phyloP scores from a whole-genome alignment of 2,888 invertebrate species.

The Macaria notata region DNA sequence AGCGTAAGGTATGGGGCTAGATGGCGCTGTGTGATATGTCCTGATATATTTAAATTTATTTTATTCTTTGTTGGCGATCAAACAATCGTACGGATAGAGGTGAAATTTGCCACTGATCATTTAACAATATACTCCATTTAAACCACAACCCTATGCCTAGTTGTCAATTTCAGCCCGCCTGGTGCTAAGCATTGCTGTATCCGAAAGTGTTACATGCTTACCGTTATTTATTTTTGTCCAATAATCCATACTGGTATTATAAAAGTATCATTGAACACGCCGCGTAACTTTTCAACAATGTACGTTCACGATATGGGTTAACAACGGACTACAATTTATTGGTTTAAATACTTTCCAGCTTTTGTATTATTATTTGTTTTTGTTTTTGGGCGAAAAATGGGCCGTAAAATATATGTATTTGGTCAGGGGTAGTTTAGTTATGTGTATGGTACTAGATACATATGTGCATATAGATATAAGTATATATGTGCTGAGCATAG shows the following conservation, averaged over 20 bases:
- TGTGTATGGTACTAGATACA: too few relatives aligned
- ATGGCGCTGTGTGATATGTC: too few relatives aligned
- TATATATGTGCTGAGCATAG: too few relatives aligned
- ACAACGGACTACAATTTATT: constrained; percentile 21
- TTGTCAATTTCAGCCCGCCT: neutral
- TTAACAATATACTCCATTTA: neutral
- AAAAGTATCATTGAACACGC: neutral
- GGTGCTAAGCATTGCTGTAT: neutral
- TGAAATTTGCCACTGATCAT: neutral
- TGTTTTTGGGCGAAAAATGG: too few relatives aligned
- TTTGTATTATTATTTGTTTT: too few relatives aligned
- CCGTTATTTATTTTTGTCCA: neutral
- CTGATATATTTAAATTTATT: too few relatives aligned
- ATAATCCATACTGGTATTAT: constrained; percentile 7
- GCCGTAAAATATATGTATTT: too few relatives aligned
- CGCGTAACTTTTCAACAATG: constrained; percentile 26
- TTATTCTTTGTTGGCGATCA: too few relatives aligned
- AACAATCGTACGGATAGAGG: too few relatives aligned
- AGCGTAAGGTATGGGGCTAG: too few relatives aligned
- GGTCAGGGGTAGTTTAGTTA: too few relatives aligned
- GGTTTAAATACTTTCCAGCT: constrained; percentile 13
- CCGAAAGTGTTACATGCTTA: neutral
- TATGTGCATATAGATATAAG: too few relatives aligned
- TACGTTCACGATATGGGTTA: constrained; percentile 22
- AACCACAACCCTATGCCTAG: neutral